Percentiles rank a stretch among this genome's conserved stretches.
These are phyloP conservation scores for Xenopus petersii DNA, from an alignment of 2,797 vertebrate genomes.

Conservation along the genomic window DNA sequence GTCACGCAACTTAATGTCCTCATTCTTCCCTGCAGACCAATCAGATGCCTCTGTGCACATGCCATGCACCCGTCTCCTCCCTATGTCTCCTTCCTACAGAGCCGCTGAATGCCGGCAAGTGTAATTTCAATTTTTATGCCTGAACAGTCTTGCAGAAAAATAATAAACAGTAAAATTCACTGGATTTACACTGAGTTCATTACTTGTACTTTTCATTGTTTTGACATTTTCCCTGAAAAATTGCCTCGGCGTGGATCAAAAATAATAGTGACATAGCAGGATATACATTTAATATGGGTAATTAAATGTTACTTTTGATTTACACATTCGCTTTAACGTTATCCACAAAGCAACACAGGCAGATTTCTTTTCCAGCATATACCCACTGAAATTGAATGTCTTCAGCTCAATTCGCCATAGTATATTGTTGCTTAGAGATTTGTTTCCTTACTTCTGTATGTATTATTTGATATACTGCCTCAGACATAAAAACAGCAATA, in stretches of 20 bases:
- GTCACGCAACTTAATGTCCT: too few relatives aligned
- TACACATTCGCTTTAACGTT: neutral
- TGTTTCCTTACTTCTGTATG: constrained; percentile 1
- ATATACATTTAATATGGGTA: neutral
- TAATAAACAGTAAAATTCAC: too few relatives aligned
- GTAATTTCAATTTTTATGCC: too few relatives aligned
- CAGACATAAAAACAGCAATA: neutral
- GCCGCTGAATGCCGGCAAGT: too few relatives aligned
- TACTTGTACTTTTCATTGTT: too few relatives aligned
- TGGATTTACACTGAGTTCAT: too few relatives aligned
- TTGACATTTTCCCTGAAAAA: too few relatives aligned
- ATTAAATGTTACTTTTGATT: neutral
- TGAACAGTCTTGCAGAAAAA: too few relatives aligned
- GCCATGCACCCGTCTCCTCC: too few relatives aligned
- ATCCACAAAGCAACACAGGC: neutral
- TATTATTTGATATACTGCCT: neutral
- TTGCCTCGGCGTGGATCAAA: neutral
- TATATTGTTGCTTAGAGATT: constrained; percentile 1
- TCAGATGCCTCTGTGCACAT: too few relatives aligned
- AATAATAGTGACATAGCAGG: neutral
- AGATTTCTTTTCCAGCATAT: neutral
- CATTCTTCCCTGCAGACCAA: too few relatives aligned
- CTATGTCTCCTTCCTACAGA: too few relatives aligned
- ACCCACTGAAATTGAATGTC: neutral
- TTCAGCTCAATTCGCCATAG: neutral